Base-by-base conservation (phyloP, 2,797 vertebrate genomes). In the Naso thynnoides region DNA sequence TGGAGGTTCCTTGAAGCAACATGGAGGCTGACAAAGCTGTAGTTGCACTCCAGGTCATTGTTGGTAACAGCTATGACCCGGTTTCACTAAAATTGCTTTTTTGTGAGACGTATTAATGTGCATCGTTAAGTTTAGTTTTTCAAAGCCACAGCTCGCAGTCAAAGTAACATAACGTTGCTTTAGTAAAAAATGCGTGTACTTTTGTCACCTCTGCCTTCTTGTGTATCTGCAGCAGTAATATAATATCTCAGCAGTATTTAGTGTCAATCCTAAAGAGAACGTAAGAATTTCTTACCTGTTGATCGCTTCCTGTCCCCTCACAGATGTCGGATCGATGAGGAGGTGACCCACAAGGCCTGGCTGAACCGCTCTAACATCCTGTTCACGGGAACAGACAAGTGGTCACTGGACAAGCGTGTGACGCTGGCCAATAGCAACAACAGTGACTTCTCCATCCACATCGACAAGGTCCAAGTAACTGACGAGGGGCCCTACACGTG, bases 291-390 rank as follows among this genome's bases (percentile, higher is more conserved):
- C 44, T 54, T 21, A 64, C 31, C 18, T 68, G 6, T 33, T 47
- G 18, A 50, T 47, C 31, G 18, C 27, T 41, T 33, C 44, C 39
- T 65, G 36, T 77, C 54, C 11, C 52, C 59, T 11, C 1, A 1
- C 85, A 98, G 96, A 84, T 97, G 96, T 93, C 95, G 93, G 88
- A 97, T 97, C 7, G 95, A 97, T 0, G 94, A 96, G 75, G 95
- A 97, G 18, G 96, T 97, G 81, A 97, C 96, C 27, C 96, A 96
- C 64, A 97, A 97, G 89, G 97, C 97, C 48, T 98, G 97, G 96
- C 88, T 97, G 84, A 97, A 97, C 89, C 96, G 96, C 80, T 97
- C 96, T 64, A 97, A 96, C 92, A 98, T 98, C 92, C 91, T 97
- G 63, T 97, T 96, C 5, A 94, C 96, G 0, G 97, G 97, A 61